phyloP scores from a whole-genome alignment of 35 echinoderm and acorn worm species.

The Heliocidaris erythrogramma region DNA sequence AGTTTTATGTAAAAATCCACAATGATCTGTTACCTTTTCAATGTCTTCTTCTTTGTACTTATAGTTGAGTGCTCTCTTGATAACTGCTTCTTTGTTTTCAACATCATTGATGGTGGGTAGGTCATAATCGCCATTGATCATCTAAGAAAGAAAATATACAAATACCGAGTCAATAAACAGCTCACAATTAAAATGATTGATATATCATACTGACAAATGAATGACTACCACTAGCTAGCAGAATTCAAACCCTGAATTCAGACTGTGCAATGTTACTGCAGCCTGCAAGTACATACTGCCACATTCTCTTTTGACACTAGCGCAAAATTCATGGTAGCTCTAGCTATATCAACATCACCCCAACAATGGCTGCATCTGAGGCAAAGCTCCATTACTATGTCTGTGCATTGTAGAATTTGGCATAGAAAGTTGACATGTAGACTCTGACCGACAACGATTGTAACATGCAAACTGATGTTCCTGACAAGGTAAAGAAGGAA shows the following conservation, averaged over 20 bases:
- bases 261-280: not conserved
- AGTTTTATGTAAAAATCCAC: not conserved
- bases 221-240: not conserved
- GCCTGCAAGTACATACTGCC: too few relatives aligned
- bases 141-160: conserved; percentile 60
- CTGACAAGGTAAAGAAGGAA: too few relatives aligned
- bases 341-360: too few relatives aligned
- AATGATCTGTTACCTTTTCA: conserved; percentile 66
- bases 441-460: too few relatives aligned
- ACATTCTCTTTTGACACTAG: too few relatives aligned
- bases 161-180: not conserved
- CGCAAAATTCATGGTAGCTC: too few relatives aligned
- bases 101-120: conserved; percentile 80
- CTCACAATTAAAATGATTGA: not conserved
- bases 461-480: too few relatives aligned
- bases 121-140: conserved; percentile 69
- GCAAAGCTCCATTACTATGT: too few relatives aligned
- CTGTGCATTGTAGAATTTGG: too few relatives aligned
- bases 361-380: too few relatives aligned
- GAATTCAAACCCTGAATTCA: not conserved
- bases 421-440: too few relatives aligned
- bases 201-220: not conserved
- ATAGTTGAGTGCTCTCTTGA: conserved; percentile 81
- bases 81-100: conserved; percentile 64
- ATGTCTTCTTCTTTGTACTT: conserved; percentile 95